phyloP scores from a whole-genome alignment of 37 sponge, comb jelly and placozoan genomes.

The Haliclona indistincta region DNA sequence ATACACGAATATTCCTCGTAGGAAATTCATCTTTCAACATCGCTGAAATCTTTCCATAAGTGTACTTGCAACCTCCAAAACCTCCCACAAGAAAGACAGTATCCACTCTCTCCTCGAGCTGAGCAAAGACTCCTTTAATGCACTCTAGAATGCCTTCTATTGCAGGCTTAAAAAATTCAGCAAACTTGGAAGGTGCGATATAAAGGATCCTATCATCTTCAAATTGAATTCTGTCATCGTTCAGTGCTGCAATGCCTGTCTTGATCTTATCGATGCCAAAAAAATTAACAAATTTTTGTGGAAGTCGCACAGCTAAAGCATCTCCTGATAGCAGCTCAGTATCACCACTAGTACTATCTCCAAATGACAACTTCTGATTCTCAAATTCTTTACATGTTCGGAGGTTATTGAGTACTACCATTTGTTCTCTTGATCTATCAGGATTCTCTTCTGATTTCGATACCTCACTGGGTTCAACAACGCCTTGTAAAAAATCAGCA shows the following conservation, averaged over 20 bases:
- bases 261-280: not conserved
- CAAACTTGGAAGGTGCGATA: not conserved
- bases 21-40: not conserved
- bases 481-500: conserved; percentile 4
- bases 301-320: not conserved
- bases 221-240: not conserved
- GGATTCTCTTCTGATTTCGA: not conserved
- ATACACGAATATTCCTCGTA: conserved; percentile 4
- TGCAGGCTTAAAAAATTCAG: conserved; percentile 19
- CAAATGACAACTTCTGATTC: conserved; percentile 36
- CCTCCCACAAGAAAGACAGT: conserved; percentile 44
- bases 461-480: too few species aligned
- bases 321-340: not conserved
- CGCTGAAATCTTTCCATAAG: conserved; percentile 2
- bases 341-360: not conserved
- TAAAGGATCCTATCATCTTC: not conserved
- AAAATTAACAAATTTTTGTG: not conserved
- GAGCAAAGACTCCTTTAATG: not conserved
- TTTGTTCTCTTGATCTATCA: conserved; percentile 11
- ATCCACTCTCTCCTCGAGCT: not conserved
- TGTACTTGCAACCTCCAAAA: conserved; percentile 47
- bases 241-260: not conserved
- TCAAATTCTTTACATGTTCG: conserved; percentile 28
- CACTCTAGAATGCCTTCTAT: conserved; percentile 22
- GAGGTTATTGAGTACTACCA: not conserved